phyloP scores from a whole-genome alignment of 2,113 vertebrate species.

The Chaetodon trifascialis region DNA sequence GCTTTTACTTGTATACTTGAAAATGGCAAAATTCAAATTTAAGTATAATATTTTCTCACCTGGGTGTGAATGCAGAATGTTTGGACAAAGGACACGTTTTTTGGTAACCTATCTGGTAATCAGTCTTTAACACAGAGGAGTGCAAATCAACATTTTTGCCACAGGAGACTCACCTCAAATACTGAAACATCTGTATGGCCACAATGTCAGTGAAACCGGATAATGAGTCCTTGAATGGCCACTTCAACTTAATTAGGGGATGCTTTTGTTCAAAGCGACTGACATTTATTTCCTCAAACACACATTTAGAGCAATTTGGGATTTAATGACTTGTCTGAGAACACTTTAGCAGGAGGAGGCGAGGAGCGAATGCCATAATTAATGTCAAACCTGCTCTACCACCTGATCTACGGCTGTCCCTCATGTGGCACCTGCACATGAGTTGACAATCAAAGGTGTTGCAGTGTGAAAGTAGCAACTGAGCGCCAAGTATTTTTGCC shows the following conservation, averaged over 20 bases:
- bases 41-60: too few relatives aligned
- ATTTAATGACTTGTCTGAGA: background rate
- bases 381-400: background rate
- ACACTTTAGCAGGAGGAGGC: background rate
- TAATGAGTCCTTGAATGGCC: background rate
- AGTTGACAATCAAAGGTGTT: background rate
- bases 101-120: too few relatives aligned
- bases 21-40: too few relatives aligned
- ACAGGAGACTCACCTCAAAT: background rate
- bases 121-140: too few relatives aligned
- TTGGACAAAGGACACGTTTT: too few relatives aligned
- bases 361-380: background rate
- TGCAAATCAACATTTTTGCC: background rate
- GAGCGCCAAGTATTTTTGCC: background rate
- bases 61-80: too few relatives aligned
- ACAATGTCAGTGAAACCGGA: background rate
- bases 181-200: background rate
- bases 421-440: background rate
- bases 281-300: background rate
- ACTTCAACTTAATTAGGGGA: background rate
- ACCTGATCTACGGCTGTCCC: background rate
- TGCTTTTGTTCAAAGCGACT: background rate
- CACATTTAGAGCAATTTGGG: background rate
- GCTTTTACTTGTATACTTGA: too few relatives aligned
- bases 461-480: background rate